Evolutionary conservation across 2,888 invertebrate genomes (phyloP).

Genomic region (Seira ritae): DNA sequence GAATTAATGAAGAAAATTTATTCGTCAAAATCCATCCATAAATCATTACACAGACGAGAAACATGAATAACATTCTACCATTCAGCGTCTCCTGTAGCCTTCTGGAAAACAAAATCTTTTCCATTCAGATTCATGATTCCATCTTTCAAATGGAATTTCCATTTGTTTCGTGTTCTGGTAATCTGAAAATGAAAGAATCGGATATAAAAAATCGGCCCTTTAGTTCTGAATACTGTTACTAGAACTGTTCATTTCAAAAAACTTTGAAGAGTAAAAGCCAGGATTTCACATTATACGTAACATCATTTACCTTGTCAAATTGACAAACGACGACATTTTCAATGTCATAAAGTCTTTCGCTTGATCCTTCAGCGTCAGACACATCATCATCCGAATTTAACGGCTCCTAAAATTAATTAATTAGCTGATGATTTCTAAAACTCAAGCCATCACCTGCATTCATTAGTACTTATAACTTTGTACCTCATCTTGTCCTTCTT

Average conservation of each 20-base stretch:
- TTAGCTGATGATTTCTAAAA: too few relatives aligned
- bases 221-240: background rate
- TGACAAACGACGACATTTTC: conserved; percentile 99
- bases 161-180: conserved; percentile 97
- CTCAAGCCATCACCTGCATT: conserved; percentile 40
- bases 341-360: conserved; percentile 94
- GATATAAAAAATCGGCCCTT: background rate
- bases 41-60: too few relatives aligned
- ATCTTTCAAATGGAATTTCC: conserved; percentile 99
- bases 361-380: conserved; percentile 90
- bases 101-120: conserved; percentile 99
- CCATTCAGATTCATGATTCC: conserved; percentile 99
- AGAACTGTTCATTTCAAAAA: background rate
- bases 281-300: too few relatives aligned
- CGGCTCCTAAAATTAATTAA: conserved; percentile 94
- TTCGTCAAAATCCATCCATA: too few relatives aligned
- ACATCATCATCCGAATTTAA: conserved; percentile 98
- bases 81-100: conserved; percentile 98
- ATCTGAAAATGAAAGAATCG: conserved; percentile 81
- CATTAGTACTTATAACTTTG: too few relatives aligned
- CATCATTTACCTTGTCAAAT: conserved; percentile 90
- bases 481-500: conserved; percentile 80
- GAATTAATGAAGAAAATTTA: too few relatives aligned
- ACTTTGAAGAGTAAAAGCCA: too few relatives aligned
- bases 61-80: conserved; percentile 82